A percentile compares a stretch with the other conserved stretches of the same genome.
These are phyloP conservation scores for Mesaphorura yosii DNA, from an alignment of 1,140 invertebrate species.

Conservation along the genomic window DNA sequence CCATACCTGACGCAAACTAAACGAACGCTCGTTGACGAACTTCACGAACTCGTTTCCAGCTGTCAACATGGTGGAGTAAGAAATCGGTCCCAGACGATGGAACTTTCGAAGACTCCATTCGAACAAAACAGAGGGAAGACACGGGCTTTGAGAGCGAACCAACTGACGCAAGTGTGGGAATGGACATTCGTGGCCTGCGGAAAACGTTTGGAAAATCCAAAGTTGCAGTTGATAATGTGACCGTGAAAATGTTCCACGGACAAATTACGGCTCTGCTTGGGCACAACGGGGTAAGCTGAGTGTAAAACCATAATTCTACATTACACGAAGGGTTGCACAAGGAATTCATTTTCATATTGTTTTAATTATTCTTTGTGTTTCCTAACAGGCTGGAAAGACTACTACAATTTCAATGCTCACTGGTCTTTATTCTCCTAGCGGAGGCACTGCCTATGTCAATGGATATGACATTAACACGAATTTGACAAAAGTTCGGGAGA, in stretches of 20 bases:
- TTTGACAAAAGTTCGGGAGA: slow-evolving; percentile 45
- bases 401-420: slow-evolving; percentile 70
- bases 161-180: slow-evolving; percentile 41
- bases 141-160: slow-evolving; percentile 45
- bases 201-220: slow-evolving; percentile 43
- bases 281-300: slow-evolving; percentile 40
- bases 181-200: slow-evolving; percentile 48
- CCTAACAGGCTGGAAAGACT: slow-evolving; percentile 76
- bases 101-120: not conserved
- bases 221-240: slow-evolving; percentile 53
- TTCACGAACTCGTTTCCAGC: not conserved
- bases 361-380: slow-evolving; percentile 42
- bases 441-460: slow-evolving; percentile 50
- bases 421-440: slow-evolving; percentile 47
- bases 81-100: too few relatives aligned
- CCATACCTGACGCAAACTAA: too few relatives aligned
- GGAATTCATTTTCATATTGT: slow-evolving; percentile 36
- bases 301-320: not conserved
- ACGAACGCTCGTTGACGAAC: too few relatives aligned
- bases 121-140: not conserved
- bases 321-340: slow-evolving; percentile 32
- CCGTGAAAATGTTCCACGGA: slow-evolving; percentile 55
- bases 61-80: not conserved
- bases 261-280: slow-evolving; percentile 50
- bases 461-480: slow-evolving; percentile 53